A percentile compares a stretch with the other conserved stretches of the same genome.
These are phyloP conservation scores for Halcyon chelicuti DNA, from an alignment of 2,797 vertebrate genomes.

Conservation along the genomic window DNA sequence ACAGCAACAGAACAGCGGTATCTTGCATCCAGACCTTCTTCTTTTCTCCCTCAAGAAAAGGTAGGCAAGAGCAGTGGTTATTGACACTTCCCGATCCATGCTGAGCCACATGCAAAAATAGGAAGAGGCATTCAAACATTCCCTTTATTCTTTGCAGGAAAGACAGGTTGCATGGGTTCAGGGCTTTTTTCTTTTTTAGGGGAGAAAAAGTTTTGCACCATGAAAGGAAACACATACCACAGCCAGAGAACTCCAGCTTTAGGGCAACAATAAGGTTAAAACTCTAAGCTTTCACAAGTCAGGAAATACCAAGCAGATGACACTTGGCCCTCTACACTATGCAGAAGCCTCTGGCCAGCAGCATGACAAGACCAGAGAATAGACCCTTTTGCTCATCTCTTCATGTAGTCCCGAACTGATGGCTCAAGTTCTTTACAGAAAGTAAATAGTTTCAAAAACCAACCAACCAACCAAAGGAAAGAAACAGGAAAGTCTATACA, in stretches of 20 bases:
- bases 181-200: background rate
- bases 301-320: slow-evolving; percentile 61
- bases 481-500: background rate
- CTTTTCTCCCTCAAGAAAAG: background rate
- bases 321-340: background rate
- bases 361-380: background rate
- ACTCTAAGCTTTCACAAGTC: background rate
- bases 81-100: background rate
- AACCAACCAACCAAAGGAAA: background rate
- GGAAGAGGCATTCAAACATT: background rate
- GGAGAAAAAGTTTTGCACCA: background rate
- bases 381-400: background rate
- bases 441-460: background rate
- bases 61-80: background rate
- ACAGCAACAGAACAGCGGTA: background rate
- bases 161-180: background rate
- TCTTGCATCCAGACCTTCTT: background rate
- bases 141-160: background rate
- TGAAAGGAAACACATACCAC: slow-evolving; percentile 9
- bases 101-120: background rate
- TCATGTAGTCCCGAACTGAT: background rate
- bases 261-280: slow-evolving; percentile 33
- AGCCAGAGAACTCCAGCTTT: slow-evolving; percentile 21
- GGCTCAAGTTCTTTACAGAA: background rate
- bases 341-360: background rate